Base-by-base conservation (phyloP, 2,113 vertebrate genomes). In the Accipiter virgatus region DNA sequence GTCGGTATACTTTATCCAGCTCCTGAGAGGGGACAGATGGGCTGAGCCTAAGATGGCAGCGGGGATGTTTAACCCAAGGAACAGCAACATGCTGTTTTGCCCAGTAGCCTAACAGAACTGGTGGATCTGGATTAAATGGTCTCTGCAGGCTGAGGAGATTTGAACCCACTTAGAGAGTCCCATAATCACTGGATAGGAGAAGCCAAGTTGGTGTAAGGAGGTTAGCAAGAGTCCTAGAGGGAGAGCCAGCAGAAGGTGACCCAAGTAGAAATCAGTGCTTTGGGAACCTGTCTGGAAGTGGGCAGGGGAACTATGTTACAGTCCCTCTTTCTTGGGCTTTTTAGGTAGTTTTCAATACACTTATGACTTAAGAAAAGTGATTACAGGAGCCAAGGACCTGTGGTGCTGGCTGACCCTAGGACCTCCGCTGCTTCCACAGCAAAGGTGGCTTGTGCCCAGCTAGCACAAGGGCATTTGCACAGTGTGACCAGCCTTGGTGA, bases 401-500 rank as follows among this genome's bases (percentile, higher is more conserved):
- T 53, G 52, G 50, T 93, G 38, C 34, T 58, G 50, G 38, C 34
- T 78, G 19, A 62, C 32, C 20, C n/a, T 27, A 11, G 55, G 36
- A 38, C 27, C 36, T 63, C 26, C 48, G 9, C 36, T 74, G 55
- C 47, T 56, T 56, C 55, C 32, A 31, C 36, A 58, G 81, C 32
- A 56, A 31, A 50, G 48, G 34, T 53, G 29, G 32, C 29, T 40
- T 66, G 61, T 62, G 22, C 53, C 38, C 40, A 62, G 47, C 16
- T 34, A 53, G 21, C 10, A 3, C 6, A 31, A 53, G 38, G 40
- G 22, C 22, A 5, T 66, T 45, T 59, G 52, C 27, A 34, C 10
- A 18, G 13, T 3, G 2, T 10, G 38, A 38, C 22, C 29, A 14
- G 2, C 48, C 61, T 27, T 11, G 42, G 13, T 1, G 13, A 26